These are phyloP conservation scores for Junonia oenone DNA, from an alignment of 2,888 invertebrate genomes.

Conservation along the genomic window DNA sequence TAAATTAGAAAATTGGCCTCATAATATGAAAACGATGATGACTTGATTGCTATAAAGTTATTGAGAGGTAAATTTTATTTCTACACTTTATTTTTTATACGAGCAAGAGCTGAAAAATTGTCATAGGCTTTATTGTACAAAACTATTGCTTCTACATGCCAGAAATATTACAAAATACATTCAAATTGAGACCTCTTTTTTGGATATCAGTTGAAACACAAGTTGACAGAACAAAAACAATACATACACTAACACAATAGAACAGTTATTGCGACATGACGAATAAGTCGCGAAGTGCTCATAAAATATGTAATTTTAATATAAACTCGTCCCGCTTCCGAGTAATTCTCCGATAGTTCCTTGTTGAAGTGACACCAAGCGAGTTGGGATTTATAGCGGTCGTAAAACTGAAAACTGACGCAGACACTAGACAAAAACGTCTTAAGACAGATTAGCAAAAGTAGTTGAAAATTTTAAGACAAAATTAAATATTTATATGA, in stretches of 20 bases:
- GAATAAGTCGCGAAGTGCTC: neutral
- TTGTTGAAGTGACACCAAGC: constrained; percentile 21
- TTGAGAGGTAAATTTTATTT: too few relatives aligned
- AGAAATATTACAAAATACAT: too few relatives aligned
- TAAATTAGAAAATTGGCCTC: neutral
- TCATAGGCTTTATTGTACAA: too few relatives aligned
- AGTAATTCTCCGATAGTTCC: constrained; percentile 20
- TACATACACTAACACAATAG: neutral
- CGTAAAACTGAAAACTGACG: constrained; percentile 23
- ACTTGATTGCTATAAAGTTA: too few relatives aligned
- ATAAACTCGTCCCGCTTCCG: constrained; percentile 11
- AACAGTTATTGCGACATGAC: neutral
- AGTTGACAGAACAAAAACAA: neutral
- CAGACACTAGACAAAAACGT: constrained; percentile 4
- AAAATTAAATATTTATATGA: too few relatives aligned
- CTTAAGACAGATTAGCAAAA: neutral
- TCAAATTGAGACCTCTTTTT: too few relatives aligned
- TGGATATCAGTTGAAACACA: too few relatives aligned
- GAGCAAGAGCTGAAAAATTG: too few relatives aligned
- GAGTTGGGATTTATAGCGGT: constrained; percentile 26
- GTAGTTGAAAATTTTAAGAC: too few relatives aligned
- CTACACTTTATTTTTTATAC: too few relatives aligned
- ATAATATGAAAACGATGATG: neutral
- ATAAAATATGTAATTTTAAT: constrained; percentile 13
- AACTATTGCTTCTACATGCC: too few relatives aligned